These are phyloP conservation scores for Urocolius indicus DNA, from an alignment of 2,113 vertebrate species.

Conservation along the genomic window DNA sequence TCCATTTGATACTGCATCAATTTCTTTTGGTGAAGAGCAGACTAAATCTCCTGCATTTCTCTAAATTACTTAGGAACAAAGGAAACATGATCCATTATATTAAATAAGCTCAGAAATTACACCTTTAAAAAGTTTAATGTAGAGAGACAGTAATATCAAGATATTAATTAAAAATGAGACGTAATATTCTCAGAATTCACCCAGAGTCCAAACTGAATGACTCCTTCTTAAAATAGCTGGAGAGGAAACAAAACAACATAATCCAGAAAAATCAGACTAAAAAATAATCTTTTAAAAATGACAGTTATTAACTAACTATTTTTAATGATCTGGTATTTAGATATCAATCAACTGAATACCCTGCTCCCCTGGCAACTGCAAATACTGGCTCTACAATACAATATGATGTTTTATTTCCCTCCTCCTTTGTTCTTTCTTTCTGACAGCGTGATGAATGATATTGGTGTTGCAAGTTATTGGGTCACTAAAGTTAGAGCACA, in stretches of 20 bases:
- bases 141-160: conserved; percentile 5
- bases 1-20: background rate
- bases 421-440: background rate
- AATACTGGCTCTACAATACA: background rate
- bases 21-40: conserved; percentile 2
- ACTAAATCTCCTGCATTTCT: conserved; percentile 29
- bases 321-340: conserved; percentile 21
- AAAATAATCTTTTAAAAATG: background rate
- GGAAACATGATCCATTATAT: conserved; percentile 4
- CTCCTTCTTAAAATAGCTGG: background rate
- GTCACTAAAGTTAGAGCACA: conserved; percentile 41
- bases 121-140: background rate
- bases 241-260: background rate
- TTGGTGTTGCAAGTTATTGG: conserved; percentile 45
- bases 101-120: conserved; percentile 3
- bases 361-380: conserved; percentile 11
- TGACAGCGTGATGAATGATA: conserved; percentile 51
- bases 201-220: background rate
- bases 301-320: conserved; percentile 9
- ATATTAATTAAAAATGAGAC: conserved; percentile 17
- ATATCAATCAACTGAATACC: background rate
- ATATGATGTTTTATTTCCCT: conserved; percentile 15
- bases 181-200: conserved; percentile 1
- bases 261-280: background rate
- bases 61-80: conserved; percentile 21